A percentile compares a stretch with the other conserved stretches of the same genome.
These are phyloP conservation scores for Cyprinus carpio DNA, from an alignment of 2,113 vertebrate species.

Conservation along the genomic window DNA sequence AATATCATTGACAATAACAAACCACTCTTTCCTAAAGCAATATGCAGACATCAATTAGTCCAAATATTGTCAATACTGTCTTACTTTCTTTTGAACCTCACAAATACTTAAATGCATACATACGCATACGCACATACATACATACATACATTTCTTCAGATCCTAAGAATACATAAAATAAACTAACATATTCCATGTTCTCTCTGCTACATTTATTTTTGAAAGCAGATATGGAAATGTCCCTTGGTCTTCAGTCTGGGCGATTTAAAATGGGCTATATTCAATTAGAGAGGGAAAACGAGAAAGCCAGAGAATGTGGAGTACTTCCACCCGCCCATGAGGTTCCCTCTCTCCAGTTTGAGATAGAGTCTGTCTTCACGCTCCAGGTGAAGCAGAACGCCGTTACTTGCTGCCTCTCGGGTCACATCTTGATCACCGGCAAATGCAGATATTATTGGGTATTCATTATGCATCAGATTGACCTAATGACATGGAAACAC, in stretches of 20 bases:
- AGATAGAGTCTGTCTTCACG: slow-evolving; percentile 87
- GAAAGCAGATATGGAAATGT: not conserved
- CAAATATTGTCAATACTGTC: not conserved
- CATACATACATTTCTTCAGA: slow-evolving; percentile 1
- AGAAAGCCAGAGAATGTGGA: slow-evolving; percentile 90
- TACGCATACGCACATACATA: not conserved
- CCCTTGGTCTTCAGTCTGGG: slow-evolving; percentile 6
- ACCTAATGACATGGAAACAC: slow-evolving; percentile 69
- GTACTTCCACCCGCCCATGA: slow-evolving; percentile 92
- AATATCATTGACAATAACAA: slow-evolving; percentile 11
- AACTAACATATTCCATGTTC: not conserved
- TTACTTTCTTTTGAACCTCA: slow-evolving; percentile 11
- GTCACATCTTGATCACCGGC: slow-evolving; percentile 91
- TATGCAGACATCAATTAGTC: not conserved
- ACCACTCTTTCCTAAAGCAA: slow-evolving; percentile 18
- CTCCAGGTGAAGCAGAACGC: slow-evolving; percentile 86
- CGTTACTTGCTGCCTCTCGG: slow-evolving; percentile 88
- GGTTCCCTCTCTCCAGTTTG: slow-evolving; percentile 87
- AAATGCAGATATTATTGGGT: slow-evolving; percentile 88
- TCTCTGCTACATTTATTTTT: slow-evolving; percentile 28
- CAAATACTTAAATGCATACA: not conserved
- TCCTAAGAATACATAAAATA: slow-evolving; percentile 1
- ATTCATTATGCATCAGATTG: slow-evolving; percentile 88
- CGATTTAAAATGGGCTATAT: slow-evolving; percentile 39
- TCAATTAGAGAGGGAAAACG: slow-evolving; percentile 85